A percentile compares a stretch with the other conserved stretches of the same genome.
Evolutionary conservation across 2,888 invertebrate genomes (phyloP).

Genomic region (Acanthosepion pharaonis): DNA sequence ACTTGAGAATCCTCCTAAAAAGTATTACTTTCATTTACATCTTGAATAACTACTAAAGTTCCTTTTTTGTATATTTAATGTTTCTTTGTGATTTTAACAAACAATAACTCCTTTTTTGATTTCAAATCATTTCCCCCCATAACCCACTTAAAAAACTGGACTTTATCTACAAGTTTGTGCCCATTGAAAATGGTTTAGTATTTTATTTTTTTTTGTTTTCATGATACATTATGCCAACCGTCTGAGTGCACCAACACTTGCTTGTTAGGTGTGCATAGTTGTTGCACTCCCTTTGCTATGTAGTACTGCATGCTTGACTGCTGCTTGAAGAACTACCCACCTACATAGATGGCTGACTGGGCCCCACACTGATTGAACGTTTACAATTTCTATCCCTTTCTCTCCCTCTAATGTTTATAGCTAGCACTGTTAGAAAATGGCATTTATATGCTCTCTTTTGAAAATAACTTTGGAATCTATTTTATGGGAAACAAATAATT

Average conservation of each 20-base stretch:
- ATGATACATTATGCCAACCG: not conserved
- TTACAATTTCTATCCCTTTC: not conserved
- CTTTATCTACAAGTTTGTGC: not conserved
- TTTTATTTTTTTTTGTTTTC: not conserved
- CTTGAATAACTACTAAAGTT: not conserved
- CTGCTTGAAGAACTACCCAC: constrained; percentile 12
- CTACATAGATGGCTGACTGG: not conserved
- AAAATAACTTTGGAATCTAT: not conserved
- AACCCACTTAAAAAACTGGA: not conserved
- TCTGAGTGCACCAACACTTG: no score
- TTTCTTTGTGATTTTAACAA: not conserved
- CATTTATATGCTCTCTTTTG: not conserved
- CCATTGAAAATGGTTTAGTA: not conserved
- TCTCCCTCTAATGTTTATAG: not conserved
- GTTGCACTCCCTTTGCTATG: constrained; percentile 12
- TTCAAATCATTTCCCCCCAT: not conserved
- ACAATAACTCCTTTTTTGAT: not conserved
- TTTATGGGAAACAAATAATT: not conserved
- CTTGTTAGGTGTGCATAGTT: not conserved
- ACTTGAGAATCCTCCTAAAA: not conserved
- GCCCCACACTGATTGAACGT: constrained; percentile 1
- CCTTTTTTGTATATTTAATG: not conserved
- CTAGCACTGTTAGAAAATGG: not conserved
- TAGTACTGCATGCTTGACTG: constrained; percentile 13
- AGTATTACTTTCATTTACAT: not conserved